Base-by-base conservation (phyloP, 2,888 invertebrate genomes). In the Caenorhabditis virilis region DNA sequence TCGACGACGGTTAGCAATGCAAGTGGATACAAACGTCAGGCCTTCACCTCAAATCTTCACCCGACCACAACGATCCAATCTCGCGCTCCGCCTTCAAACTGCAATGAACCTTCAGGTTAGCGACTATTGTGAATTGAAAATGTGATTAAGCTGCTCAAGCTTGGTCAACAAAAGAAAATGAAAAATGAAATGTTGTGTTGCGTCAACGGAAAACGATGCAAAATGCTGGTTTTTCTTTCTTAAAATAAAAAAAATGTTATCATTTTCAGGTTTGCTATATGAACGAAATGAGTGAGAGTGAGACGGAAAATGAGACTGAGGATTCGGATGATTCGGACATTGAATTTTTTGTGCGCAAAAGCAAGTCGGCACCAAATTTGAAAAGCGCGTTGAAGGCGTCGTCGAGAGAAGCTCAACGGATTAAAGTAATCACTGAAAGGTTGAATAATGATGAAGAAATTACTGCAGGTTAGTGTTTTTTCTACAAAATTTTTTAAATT, bases 81-180 rank as follows among this genome's bases (percentile, higher is more conserved):
- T 77, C 33, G 76, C 68, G 18, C 49, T 66, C 26, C 50, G 78
- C 23, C 60, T 80, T 15, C 84, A 84, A 62, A 83, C 84, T 45
- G 84, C 91, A 76, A 92, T 91, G 90, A 93, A 92, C 86, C 89
- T 93, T 50, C 93, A 93, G 87, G 92, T 94, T 23, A 46, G 15
- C 26, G 22, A 35, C 42, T 20, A 42, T 5, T 11, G n/a, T 5
- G n/a, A 42, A 42, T 23, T 13, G 20, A 20, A 30, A 30, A 30
- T 30, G 13, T 9, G 13, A 30, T 30, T 6, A 13, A 30, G 6
- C 13, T 30, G 30, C 5, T 39, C n/a, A 39, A 18, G 39, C n/a
- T n/a, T n/a, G n/a, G 20, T 16, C n/a, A 39, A 39, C 16, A 39
- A 39, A 6, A 16, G 9, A 39, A 39, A 46, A 33, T n/a, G 27